Evolutionary conservation across 53 echinoderm and acorn worm species (phyloP).

Genomic region (Holothuria scabra): DNA sequence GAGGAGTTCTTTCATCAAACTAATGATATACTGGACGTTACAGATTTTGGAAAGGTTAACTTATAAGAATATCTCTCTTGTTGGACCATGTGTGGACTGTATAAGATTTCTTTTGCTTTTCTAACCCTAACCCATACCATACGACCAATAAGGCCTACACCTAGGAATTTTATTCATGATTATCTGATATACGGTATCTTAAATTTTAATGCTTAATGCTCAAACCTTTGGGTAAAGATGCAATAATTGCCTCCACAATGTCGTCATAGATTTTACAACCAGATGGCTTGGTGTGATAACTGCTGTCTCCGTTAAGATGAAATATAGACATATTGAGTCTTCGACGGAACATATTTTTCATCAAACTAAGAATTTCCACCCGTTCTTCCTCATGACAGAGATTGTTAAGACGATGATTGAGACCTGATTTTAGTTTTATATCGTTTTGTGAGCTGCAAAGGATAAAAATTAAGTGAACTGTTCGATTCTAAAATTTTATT

Average conservation of each 20-base stretch:
- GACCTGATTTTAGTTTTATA: constrained; percentile 1
- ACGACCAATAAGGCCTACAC: too few species aligned
- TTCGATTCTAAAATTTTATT: too few species aligned
- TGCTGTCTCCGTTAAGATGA: not conserved
- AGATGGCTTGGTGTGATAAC: not conserved
- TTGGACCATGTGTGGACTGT: too few species aligned
- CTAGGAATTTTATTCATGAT: too few species aligned
- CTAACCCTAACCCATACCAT: too few species aligned
- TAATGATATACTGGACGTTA: too few species aligned
- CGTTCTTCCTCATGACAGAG: not conserved
- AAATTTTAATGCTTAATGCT: too few species aligned
- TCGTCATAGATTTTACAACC: constrained; percentile 17
- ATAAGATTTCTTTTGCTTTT: too few species aligned
- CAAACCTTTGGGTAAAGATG: constrained; percentile 72
- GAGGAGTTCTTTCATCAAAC: too few species aligned
- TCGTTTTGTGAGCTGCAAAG: constrained; percentile 5
- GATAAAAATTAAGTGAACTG: not conserved
- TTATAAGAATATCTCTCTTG: too few species aligned
- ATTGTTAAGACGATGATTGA: constrained; percentile 21
- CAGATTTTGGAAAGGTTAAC: too few species aligned
- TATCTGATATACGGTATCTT: too few species aligned
- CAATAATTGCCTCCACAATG: constrained; percentile 74
- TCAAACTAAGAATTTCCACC: constrained; percentile 20
- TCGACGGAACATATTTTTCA: constrained; percentile 21
- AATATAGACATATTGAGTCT: constrained; percentile 36